A percentile compares a stretch with the other conserved stretches of the same genome.
Conservation (phyloP, 2,797 vertebrate genomes). For the Sebastes melanostomus region DNA sequence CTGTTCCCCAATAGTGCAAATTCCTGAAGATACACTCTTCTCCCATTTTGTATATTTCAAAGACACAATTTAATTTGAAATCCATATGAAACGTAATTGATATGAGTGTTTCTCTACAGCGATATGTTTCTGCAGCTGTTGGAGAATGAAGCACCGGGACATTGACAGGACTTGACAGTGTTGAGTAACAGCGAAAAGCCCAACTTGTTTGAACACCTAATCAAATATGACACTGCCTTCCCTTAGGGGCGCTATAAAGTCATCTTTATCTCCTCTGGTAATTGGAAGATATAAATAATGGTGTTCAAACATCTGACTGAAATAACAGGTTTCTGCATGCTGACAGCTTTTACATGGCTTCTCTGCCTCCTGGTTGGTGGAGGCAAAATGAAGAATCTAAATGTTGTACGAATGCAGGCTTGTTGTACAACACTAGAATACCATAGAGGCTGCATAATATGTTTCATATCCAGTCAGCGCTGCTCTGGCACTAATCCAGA, state of each 20-base stretch:
- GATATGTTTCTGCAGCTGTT: slow-evolving; percentile 30
- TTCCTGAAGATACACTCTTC: too few species aligned
- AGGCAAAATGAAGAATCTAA: neutral
- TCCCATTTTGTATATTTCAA: neutral
- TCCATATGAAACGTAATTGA: neutral
- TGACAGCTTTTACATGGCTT: neutral
- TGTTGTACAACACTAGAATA: slow-evolving; percentile 11
- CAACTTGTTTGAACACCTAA: slow-evolving; percentile 20
- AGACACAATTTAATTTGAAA: neutral
- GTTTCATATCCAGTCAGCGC: slow-evolving; percentile 28
- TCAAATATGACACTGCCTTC: slow-evolving; percentile 16
- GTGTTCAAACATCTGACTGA: neutral
- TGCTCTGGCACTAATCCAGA: slow-evolving; percentile 57
- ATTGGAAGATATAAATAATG: neutral
- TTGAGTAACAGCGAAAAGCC: slow-evolving; percentile 9
- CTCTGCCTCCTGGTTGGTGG: neutral
- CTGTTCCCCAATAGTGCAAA: too few species aligned
- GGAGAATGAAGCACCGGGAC: neutral
- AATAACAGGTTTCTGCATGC: neutral
- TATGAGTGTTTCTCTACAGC: neutral
- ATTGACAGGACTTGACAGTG: slow-evolving; percentile 1
- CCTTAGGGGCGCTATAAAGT: neutral
- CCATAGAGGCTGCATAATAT: neutral
- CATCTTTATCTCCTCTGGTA: neutral
- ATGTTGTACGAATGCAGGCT: neutral